Conservation (phyloP, 2,888 invertebrate genomes). For the Portevinia maculata region DNA sequence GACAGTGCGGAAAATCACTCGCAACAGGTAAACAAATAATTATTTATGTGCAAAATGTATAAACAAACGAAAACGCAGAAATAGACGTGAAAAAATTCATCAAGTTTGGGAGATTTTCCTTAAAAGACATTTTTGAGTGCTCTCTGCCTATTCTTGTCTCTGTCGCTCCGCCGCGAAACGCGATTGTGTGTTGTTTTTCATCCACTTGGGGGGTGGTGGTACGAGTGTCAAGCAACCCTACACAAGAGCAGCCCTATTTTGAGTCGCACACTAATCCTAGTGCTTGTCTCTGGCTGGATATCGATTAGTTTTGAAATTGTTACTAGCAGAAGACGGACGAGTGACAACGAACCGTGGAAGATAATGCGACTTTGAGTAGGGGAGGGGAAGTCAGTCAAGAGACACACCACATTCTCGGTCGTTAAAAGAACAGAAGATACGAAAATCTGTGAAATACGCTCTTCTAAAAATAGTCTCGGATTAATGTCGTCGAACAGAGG, state of each 20-base stretch:
- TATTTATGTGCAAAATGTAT: slow-evolving; percentile 43
- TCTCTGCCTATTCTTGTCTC: slow-evolving; percentile 60
- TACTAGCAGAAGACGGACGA: slow-evolving; percentile 40
- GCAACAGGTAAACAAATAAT: slow-evolving; percentile 74
- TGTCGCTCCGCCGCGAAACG: slow-evolving; percentile 42
- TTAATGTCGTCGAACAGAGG: slow-evolving; percentile 66
- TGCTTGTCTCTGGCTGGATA: slow-evolving; percentile 71
- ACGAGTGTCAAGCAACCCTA: slow-evolving; percentile 51
- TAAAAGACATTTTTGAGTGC: slow-evolving; percentile 35
- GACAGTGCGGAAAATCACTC: slow-evolving; percentile 43
- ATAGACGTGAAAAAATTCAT: slow-evolving; percentile 16
- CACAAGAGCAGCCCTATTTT: slow-evolving; percentile 62
- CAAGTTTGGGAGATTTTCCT: slow-evolving; percentile 59
- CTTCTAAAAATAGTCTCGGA: slow-evolving; percentile 71
- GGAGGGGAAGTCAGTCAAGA: slow-evolving; percentile 6
- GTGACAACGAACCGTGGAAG: slow-evolving; percentile 19
- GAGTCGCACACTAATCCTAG: slow-evolving; percentile 73
- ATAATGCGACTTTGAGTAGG: slow-evolving; percentile 38
- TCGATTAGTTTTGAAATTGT: slow-evolving; percentile 69
- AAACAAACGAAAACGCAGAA: slow-evolving; percentile 47
- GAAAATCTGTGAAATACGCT: slow-evolving; percentile 35
- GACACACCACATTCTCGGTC: slow-evolving; percentile 52
- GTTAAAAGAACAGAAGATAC: slow-evolving; percentile 40
- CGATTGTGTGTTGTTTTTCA: slow-evolving; percentile 37
- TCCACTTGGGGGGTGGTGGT: slow-evolving; percentile 22